Conservation (phyloP, 2,888 invertebrate species). For the Polylopha cassiicola region DNA sequence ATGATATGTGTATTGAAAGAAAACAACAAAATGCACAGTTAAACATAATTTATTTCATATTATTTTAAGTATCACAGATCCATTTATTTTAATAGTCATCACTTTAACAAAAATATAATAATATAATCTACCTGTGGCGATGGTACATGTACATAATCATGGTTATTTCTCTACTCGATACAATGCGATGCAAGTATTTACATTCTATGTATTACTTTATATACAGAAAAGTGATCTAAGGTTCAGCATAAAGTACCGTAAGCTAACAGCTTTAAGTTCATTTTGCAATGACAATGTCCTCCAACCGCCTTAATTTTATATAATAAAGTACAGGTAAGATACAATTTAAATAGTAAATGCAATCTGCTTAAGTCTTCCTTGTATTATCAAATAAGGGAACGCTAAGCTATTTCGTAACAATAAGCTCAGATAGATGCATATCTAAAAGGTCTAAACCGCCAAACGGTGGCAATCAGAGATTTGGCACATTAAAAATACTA, state of each 20-base stretch:
- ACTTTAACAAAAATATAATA: constrained; percentile 73
- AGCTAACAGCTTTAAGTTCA: constrained; percentile 18
- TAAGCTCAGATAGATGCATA: constrained; percentile 49
- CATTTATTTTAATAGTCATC: constrained; percentile 76
- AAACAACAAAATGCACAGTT: constrained; percentile 61
- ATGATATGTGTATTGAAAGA: too few relatives aligned
- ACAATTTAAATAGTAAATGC: constrained; percentile 36
- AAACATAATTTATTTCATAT: constrained; percentile 77
- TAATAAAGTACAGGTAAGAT: constrained; percentile 17
- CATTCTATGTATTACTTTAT: constrained; percentile 60
- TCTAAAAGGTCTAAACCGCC: constrained; percentile 19
- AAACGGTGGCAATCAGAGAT: constrained; percentile 51
- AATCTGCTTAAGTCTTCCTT: constrained; percentile 35
- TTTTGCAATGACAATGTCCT: constrained; percentile 13
- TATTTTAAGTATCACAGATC: constrained; percentile 77
- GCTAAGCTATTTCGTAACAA: constrained; percentile 31
- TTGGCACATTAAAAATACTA: constrained; percentile 54
- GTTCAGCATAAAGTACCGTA: constrained; percentile 16
- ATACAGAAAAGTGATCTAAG: constrained; percentile 45
- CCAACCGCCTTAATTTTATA: constrained; percentile 11
- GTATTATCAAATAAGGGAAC: constrained; percentile 26
- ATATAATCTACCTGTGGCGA: constrained; percentile 65
- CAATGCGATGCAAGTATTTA: constrained; percentile 59
- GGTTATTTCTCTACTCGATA: constrained; percentile 37
- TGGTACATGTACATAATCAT: constrained; percentile 54